These are phyloP conservation scores for Tanaodytes sp. DNA, from an alignment of 2,888 invertebrate species.

Conservation along the genomic window DNA sequence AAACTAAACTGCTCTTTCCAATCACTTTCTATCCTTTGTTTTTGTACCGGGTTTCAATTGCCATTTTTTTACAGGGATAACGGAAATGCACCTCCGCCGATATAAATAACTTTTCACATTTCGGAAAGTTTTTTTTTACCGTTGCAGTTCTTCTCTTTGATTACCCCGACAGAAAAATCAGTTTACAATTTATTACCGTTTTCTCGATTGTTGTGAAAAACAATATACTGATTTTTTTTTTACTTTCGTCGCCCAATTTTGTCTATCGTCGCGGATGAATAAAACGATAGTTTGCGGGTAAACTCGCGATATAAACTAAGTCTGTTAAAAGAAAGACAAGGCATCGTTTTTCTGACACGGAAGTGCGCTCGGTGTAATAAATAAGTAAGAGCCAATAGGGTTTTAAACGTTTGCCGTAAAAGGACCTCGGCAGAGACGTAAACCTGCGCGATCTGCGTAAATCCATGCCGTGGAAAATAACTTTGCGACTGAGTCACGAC, in stretches of 20 bases:
- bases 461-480: slow-evolving; percentile 55
- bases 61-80: no score
- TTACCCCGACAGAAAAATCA: slow-evolving; percentile 14
- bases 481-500: slow-evolving; percentile 49
- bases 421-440: slow-evolving; percentile 65
- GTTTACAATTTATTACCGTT: slow-evolving; percentile 29
- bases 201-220: slow-evolving; percentile 21
- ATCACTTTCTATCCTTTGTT: no score
- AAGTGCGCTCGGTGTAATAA: slow-evolving; percentile 60
- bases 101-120: no score
- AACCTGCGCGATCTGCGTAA: slow-evolving; percentile 61
- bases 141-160: slow-evolving; percentile 8
- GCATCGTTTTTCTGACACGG: slow-evolving; percentile 48
- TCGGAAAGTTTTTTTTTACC: slow-evolving; percentile 8
- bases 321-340: slow-evolving; percentile 53
- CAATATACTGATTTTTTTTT: slow-evolving; percentile 34
- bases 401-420: slow-evolving; percentile 65
- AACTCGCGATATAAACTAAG: slow-evolving; percentile 49
- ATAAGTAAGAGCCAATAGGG: slow-evolving; percentile 66
- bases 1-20: no score
- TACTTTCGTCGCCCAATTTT: no score
- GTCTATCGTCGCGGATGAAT: slow-evolving; percentile 24
- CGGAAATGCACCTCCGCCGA: no score
- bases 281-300: slow-evolving; percentile 41
- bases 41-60: no score